phyloP scores from a whole-genome alignment of 1,140 invertebrate genomes.

The Lordiphosa stackelbergi region DNA sequence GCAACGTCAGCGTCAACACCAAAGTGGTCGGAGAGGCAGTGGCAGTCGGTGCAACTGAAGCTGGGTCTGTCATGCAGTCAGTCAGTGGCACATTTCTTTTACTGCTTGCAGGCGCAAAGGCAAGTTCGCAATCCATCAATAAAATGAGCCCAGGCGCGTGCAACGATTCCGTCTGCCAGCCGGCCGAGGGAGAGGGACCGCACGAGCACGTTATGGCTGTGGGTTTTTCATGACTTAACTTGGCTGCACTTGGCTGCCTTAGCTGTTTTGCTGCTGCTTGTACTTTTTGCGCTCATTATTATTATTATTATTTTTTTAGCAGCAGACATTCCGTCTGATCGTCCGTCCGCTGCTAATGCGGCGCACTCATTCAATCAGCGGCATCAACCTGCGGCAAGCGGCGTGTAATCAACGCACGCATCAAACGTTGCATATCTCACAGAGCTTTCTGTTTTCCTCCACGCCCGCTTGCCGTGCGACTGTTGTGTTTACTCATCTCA shows the following conservation, averaged over 20 bases:
- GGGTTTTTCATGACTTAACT: constrained; percentile 65
- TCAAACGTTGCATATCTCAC: constrained; percentile 55
- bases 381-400: constrained; percentile 21
- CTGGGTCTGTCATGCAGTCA: constrained; percentile 15
- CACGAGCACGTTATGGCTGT: constrained; percentile 42
- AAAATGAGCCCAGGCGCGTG: constrained; percentile 39
- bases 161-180: constrained; percentile 39
- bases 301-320: constrained; percentile 47
- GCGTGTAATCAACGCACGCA: constrained; percentile 57
- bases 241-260: constrained; percentile 62
- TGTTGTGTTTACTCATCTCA: constrained; percentile 40
- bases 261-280: constrained; percentile 15
- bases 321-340: constrained; percentile 15
- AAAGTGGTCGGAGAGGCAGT: constrained; percentile 3
- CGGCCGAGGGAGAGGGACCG: background rate
- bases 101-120: constrained; percentile 20
- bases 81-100: constrained; percentile 44
- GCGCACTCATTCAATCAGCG: constrained; percentile 60
- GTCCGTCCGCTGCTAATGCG: constrained; percentile 44
- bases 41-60: constrained; percentile 6
- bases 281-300: constrained; percentile 54
- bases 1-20: constrained; percentile 38
- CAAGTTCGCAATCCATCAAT: constrained; percentile 55
- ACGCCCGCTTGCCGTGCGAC: background rate
- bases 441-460: constrained; percentile 14